Base-by-base conservation (phyloP, 2,888 invertebrate species). In the Lymantria monacha region DNA sequence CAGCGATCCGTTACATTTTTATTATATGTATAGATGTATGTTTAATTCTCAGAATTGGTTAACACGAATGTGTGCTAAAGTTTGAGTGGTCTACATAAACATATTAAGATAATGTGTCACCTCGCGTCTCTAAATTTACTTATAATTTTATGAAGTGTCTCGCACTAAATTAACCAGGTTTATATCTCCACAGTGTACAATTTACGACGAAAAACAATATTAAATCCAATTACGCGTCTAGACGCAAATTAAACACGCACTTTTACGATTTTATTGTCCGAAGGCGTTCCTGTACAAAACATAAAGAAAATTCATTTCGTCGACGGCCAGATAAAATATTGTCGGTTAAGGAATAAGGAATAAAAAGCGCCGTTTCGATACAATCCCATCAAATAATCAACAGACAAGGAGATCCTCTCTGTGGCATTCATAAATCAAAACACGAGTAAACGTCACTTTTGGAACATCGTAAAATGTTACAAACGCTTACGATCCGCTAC, bases 391-490 rank as follows among this genome's bases (percentile, higher is more conserved):
- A 62, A 74, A 74, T 78, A 74, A 80, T 79, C 73, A 76, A 73
- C 72, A 59, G 74, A 78, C 76, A 78, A 75, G 69, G 70, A 72
- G 68, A 67, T 61, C 60, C 55, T 69, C n/a, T 22, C 66, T 67
- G 63, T 48, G 49, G 57, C 69, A 65, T 69, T 67, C 79, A 81
- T 83, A 82, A 85, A 83, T 85, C 84, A 83, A 75, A 81, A 79
- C 70, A 63, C 49, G 63, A 79, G 78, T 84, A 81, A 84, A 84
- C 74, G 81, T 83, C 83, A 75, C 62, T 77, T 78, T 74, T 72
- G 78, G 76, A 75, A 72, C 76, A 67, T 81, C 82, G 78, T 83
- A 82, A 84, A 81, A 69, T 62, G 59, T 46, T 52, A 55, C 55
- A 59, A 49, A 65, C n/a, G 51, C 66, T 69, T 70, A 74, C 58